Evolutionary conservation across 2,888 invertebrate genomes (phyloP).

Genomic region (Itoplectis maculator): DNA sequence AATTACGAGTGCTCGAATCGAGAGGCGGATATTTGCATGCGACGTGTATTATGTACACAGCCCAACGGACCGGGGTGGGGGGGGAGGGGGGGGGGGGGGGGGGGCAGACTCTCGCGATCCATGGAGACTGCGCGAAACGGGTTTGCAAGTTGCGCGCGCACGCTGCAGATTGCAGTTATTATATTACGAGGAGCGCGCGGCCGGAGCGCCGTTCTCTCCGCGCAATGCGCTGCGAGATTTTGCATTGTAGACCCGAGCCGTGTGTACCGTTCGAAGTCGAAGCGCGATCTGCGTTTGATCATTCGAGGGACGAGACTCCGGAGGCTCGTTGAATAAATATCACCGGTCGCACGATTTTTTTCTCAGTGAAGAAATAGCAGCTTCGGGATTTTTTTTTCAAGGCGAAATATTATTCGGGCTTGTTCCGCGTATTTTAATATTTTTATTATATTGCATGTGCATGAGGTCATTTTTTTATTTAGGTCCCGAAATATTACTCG

Average conservation of each 20-base stretch:
- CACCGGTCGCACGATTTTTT: neutral
- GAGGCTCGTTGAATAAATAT: neutral
- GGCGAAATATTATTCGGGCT: no score
- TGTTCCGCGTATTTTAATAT: no score
- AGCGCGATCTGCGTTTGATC: neutral
- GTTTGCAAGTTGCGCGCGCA: slow-evolving; percentile 32
- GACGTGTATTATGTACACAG: slow-evolving; percentile 23
- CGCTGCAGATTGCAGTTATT: slow-evolving; percentile 25
- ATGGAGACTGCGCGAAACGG: slow-evolving; percentile 18
- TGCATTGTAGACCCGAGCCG: neutral
- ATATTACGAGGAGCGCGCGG: neutral
- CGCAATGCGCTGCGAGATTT: slow-evolving; percentile 7
- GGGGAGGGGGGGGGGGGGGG: no score
- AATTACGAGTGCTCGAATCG: slow-evolving; percentile 3
- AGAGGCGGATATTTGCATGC: slow-evolving; percentile 39
- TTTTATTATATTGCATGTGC: no score
- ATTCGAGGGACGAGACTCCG: slow-evolving; percentile 6
- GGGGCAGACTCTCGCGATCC: neutral
- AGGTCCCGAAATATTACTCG: no score
- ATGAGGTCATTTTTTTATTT: no score
- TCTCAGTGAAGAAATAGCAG: neutral
- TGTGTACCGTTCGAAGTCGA: slow-evolving; percentile 3
- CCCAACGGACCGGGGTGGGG: no score
- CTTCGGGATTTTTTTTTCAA: neutral
- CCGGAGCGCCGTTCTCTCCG: slow-evolving; percentile 3